These are phyloP conservation scores for Sardina pilchardus DNA, from an alignment of 2,113 vertebrate species.

Conservation along the genomic window DNA sequence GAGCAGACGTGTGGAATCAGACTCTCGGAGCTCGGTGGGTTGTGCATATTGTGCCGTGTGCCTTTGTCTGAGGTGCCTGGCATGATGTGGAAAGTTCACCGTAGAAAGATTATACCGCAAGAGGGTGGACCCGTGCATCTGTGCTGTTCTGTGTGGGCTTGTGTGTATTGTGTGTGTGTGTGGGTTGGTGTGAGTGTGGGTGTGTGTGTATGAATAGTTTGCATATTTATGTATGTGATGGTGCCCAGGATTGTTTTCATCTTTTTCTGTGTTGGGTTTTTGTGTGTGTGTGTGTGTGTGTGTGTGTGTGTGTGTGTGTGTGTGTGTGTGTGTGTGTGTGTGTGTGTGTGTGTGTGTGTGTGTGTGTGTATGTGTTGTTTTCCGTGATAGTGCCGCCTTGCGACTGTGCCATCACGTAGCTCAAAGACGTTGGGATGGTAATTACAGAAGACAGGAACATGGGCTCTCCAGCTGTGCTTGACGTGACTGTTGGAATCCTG, in stretches of 20 bases:
- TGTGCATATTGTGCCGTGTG: neutral
- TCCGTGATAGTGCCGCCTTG: neutral
- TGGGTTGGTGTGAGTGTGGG: neutral
- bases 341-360: constrained; percentile 36
- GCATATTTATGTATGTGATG: neutral
- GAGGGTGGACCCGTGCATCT: neutral
- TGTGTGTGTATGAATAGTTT: neutral
- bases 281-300: constrained; percentile 20
- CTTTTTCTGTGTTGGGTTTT: constrained; percentile 16
- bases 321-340: constrained; percentile 21
- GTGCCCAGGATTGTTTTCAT: neutral
- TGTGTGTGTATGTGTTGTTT: constrained; percentile 9
- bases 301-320: neutral
- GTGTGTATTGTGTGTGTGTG: neutral
- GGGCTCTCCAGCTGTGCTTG: constrained; percentile 58
- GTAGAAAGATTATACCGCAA: neutral
- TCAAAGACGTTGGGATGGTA: constrained; percentile 55
- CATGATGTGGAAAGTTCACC: neutral
- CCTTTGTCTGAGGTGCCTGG: neutral
- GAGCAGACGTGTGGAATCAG: neutral
- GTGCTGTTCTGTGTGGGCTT: neutral
- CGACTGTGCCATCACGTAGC: constrained; percentile 4
- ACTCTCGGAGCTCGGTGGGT: neutral
- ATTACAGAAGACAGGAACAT: constrained; percentile 74
- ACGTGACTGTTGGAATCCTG: constrained; percentile 51